Percentiles rank a stretch among this genome's conserved stretches.
phyloP scores from a whole-genome alignment of 2,113 vertebrate genomes.

The Smithornis capensis region DNA sequence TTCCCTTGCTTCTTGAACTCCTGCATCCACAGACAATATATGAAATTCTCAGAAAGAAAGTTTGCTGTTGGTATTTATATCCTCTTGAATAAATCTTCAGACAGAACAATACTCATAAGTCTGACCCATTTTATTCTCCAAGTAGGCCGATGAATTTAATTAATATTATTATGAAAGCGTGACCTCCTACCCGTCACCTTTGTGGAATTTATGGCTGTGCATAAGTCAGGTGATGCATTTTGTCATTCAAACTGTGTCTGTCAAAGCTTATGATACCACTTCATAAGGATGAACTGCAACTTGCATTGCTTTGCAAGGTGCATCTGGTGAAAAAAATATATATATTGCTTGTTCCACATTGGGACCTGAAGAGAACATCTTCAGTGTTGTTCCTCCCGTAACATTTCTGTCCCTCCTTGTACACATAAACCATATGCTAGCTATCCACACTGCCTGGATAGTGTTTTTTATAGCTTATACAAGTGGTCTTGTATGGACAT shows the following conservation, averaged over 20 bases:
- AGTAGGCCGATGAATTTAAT: neutral
- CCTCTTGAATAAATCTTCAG: neutral
- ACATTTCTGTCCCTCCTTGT: neutral
- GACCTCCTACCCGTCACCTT: neutral
- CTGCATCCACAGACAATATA: neutral
- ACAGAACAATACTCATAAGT: neutral
- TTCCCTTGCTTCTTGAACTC: neutral
- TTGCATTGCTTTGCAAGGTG: neutral
- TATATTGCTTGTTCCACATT: neutral
- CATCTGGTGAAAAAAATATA: neutral
- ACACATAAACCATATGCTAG: neutral
- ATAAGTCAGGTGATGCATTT: rapidly evolving
- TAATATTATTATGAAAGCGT: neutral
- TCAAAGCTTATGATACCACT: neutral
- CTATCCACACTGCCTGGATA: neutral
- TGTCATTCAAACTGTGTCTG: neutral
- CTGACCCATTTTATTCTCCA: neutral
- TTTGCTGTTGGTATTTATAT: neutral
- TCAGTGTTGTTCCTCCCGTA: neutral
- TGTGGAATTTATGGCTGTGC: neutral
- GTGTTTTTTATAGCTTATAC: neutral
- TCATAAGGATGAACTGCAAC: neutral
- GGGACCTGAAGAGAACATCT: neutral
- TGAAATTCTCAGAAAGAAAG: neutral
- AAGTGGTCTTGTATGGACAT: rapidly evolving